Evolutionary conservation across 1,140 invertebrate species (phyloP).

Genomic region (Leptonema lineaticorne): DNA sequence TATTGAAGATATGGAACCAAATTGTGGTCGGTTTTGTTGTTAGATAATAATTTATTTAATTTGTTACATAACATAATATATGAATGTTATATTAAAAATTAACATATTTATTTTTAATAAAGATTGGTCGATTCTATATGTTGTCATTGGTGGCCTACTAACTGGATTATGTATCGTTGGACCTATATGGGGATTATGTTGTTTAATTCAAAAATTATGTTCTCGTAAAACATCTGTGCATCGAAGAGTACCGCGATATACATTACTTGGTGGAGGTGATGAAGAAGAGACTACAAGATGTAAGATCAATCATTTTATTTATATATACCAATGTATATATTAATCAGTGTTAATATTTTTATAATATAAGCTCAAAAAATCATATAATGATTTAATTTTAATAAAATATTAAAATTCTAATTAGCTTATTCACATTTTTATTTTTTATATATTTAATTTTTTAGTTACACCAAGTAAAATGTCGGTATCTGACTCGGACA

Average conservation of each 20-base stretch:
- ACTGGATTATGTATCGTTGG: slow-evolving; percentile 64
- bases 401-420: neutral
- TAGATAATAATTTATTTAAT: slow-evolving; percentile 2
- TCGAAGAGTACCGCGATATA: slow-evolving; percentile 61
- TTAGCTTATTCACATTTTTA: neutral
- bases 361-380: neutral
- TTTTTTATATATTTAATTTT: slow-evolving; percentile 40
- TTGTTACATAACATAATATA: too few relatives aligned
- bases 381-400: neutral
- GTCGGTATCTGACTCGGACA: slow-evolving; percentile 71
- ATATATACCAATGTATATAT: neutral
- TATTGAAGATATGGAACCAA: slow-evolving; percentile 55
- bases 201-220: slow-evolving; percentile 61
- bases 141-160: slow-evolving; percentile 72
- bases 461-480: slow-evolving; percentile 58
- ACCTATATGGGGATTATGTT: slow-evolving; percentile 70
- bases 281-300: slow-evolving; percentile 54
- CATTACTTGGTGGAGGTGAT: slow-evolving; percentile 62
- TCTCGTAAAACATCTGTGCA: slow-evolving; percentile 52
- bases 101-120: slow-evolving; percentile 41
- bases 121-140: slow-evolving; percentile 89
- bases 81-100: neutral
- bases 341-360: neutral
- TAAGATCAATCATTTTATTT: slow-evolving; percentile 42
- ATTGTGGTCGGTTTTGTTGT: slow-evolving; percentile 52